Evolutionary conservation across 1,140 invertebrate species (phyloP).

Genomic region (Lasaia peninsularis): DNA sequence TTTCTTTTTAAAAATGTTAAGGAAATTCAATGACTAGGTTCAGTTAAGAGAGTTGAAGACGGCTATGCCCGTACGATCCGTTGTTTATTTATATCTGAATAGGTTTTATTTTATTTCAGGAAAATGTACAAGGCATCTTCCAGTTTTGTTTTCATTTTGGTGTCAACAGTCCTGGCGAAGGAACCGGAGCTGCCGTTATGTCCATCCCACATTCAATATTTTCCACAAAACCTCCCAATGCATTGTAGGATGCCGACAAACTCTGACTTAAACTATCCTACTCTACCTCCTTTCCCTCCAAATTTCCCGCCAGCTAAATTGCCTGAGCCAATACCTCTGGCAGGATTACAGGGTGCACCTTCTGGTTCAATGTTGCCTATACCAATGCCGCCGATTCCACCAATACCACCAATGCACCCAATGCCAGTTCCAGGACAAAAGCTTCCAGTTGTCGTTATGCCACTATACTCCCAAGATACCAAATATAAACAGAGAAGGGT

Average conservation of each 20-base stretch:
- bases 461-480: slow-evolving; percentile 57
- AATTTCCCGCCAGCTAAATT: slow-evolving; percentile 21
- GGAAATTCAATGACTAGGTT: no score
- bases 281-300: slow-evolving; percentile 16
- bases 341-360: slow-evolving; percentile 22
- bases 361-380: slow-evolving; percentile 27
- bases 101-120: slow-evolving; percentile 15
- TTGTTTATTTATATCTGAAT: not conserved
- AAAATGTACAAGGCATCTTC: slow-evolving; percentile 1
- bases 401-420: slow-evolving; percentile 19
- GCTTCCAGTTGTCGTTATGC: slow-evolving; percentile 68
- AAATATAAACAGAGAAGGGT: slow-evolving; percentile 33
- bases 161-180: slow-evolving; percentile 21
- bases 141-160: slow-evolving; percentile 14
- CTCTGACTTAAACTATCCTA: slow-evolving; percentile 18
- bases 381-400: slow-evolving; percentile 34
- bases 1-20: no score
- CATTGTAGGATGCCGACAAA: slow-evolving; percentile 54
- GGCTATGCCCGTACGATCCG: no score
- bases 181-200: slow-evolving; percentile 50
- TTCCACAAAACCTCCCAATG: slow-evolving; percentile 64
- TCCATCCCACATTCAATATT: slow-evolving; percentile 52
- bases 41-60: no score
- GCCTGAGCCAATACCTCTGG: slow-evolving; percentile 8
- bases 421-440: slow-evolving; percentile 41